Percentiles rank a stretch among this genome's conserved stretches.
Conservation (phyloP, 2,113 vertebrate species). For the Dermatemys mawii region DNA sequence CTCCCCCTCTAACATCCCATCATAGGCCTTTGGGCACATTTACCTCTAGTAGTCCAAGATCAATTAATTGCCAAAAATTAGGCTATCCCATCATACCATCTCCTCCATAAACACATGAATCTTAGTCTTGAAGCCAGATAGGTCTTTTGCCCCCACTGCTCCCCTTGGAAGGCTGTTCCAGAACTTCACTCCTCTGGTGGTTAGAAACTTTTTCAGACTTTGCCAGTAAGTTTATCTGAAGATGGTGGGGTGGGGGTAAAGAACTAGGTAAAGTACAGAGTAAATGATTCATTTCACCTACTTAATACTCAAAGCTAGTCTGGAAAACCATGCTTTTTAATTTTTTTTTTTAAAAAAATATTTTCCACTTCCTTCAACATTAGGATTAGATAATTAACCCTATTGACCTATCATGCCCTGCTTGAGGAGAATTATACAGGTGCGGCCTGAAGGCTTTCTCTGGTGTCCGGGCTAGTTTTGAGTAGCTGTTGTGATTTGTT, state of each 20-base stretch:
- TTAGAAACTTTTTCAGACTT: no score
- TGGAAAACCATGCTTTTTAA: neutral
- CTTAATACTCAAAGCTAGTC: neutral
- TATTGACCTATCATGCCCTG: neutral
- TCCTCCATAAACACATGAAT: no score
- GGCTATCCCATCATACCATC: no score
- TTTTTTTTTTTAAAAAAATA: neutral
- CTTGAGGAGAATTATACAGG: neutral
- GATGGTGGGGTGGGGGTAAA: neutral
- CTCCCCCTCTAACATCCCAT: no score
- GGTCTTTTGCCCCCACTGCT: no score
- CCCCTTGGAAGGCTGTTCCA: no score
- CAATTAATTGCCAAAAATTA: no score
- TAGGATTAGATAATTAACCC: neutral
- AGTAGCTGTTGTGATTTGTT: neutral
- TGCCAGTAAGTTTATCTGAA: neutral
- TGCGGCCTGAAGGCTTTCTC: neutral
- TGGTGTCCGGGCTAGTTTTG: neutral
- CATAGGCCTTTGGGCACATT: no score
- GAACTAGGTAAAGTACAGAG: neutral
- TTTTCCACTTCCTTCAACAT: neutral
- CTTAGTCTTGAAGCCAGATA: no score
- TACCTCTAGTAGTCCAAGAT: no score
- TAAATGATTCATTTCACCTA: neutral
- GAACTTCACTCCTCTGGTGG: no score